Evolutionary conservation across 2,888 invertebrate species (phyloP).

Genomic region (Odontocolon sp.): DNA sequence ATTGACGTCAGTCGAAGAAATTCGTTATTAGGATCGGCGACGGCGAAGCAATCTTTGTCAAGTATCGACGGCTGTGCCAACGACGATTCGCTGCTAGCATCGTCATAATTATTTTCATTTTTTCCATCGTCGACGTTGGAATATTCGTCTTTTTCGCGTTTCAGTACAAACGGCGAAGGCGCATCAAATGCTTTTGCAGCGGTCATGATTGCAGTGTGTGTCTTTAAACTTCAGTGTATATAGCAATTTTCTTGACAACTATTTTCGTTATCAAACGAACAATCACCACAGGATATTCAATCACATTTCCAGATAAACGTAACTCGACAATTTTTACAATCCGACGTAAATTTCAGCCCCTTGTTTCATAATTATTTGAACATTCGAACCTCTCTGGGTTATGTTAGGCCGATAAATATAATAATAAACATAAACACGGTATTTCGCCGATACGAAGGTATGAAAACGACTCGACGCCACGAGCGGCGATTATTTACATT

Average conservation of each 20-base stretch:
- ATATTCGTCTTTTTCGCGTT: slow-evolving; percentile 59
- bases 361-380: neutral
- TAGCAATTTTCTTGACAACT: neutral
- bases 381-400: too few relatives aligned
- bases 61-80: slow-evolving; percentile 69
- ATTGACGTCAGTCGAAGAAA: slow-evolving; percentile 72
- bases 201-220: slow-evolving; percentile 55
- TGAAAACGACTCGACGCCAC: too few relatives aligned
- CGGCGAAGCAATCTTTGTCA: slow-evolving; percentile 62
- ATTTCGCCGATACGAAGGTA: too few relatives aligned
- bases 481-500: too few relatives aligned
- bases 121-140: slow-evolving; percentile 40
- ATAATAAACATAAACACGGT: slow-evolving; percentile 41
- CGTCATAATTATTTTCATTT: slow-evolving; percentile 63
- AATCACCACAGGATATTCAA: neutral
- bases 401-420: slow-evolving; percentile 42
- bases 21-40: slow-evolving; percentile 65
- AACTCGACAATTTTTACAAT: slow-evolving; percentile 6
- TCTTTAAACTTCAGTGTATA: neutral
- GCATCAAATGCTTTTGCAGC: slow-evolving; percentile 70
- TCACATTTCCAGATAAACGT: neutral
- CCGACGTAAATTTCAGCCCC: slow-evolving; percentile 14
- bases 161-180: slow-evolving; percentile 55
- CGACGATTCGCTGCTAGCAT: slow-evolving; percentile 64
- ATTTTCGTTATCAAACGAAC: neutral